Base-by-base conservation (phyloP, 2,113 vertebrate species). In the Rhinopomastus cyanomelas region DNA sequence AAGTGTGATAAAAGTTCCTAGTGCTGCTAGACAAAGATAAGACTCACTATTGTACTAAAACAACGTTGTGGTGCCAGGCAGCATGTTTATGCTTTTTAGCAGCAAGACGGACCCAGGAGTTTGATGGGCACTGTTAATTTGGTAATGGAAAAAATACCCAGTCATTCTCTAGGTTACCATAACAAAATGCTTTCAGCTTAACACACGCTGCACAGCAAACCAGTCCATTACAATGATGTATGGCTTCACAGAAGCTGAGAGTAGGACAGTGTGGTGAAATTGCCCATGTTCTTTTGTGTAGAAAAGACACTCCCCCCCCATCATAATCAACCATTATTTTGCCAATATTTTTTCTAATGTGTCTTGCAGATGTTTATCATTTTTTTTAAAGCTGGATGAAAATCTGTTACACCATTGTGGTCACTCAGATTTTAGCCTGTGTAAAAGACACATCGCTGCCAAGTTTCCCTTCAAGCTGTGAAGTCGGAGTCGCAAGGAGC, bases 21-120 rank as follows among this genome's bases (percentile, higher is more conserved):
- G 69, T 27, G 52, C 75, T 96, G 93, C 74, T 90, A 32, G 57
- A 65, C 87, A 94, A 90, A 94, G 95, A 96, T 96, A 96, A 96
- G 94, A 39, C 60, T 88, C 7, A 1, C 67, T 88, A 90, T 96
- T 96, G 88, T 95, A 55, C 30, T 91, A 25, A 81, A 93, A 74
- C 62, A 89, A 64, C 55, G 69, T 51, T 76, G 49, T 66, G 56
- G 59, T 93, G 94, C 93, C 93, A 91, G 89, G 26, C 48, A 48
- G 46, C 44, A 7, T 81, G 57, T 94, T 95, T 94, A 78, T 89
- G 66, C 29, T 69, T 83, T 80, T 75, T 72, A 53, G 27, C 46
- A 86, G 78, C 78, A 60, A 67, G 79, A 53, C 42, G 85, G 85
- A 90, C 15, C 11, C 39, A 42, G 39, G 15, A 42, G 39, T 42